Base-by-base conservation (phyloP, 2,888 invertebrate genomes). In the Hydrotaea diabolus region DNA sequence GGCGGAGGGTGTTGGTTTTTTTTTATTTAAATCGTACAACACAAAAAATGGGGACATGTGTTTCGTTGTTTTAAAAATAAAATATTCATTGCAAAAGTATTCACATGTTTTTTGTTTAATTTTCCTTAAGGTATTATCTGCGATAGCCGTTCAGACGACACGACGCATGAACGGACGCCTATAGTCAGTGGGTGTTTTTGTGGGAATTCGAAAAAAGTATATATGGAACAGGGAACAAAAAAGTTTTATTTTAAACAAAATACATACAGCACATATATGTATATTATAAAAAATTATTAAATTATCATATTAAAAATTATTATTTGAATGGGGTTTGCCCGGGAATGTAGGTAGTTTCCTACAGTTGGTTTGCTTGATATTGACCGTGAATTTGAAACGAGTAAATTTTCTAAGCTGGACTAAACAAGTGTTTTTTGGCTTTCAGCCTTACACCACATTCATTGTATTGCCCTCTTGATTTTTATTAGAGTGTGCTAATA, bases 1-100 rank as follows among this genome's bases (percentile, higher is more conserved):
- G 78, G 57, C 75, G 26, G 81, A 76, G 43, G 80, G 77, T 78
- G 69, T 62, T 79, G n/a, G 15, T 31, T 62, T 17, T 31, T 31
- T 62, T 62, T 36, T 62, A 17, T 62, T 36, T 62, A 17, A 62
- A 62, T 9, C 31, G 31, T n/a, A 49, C n/a, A 49, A n/a, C 49
- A 49, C n/a, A 49, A 49, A 49, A 49, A 49, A 49, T 49, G 15
- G 49, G 43, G 49, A n/a, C 49, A 49, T 49, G 59, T 59, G 59
- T 59, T 59, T 39, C 11, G 15, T 59, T 59, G 23, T 5, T 59
- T 57, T 55, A 59, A 76, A 78, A 49, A 55, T 62, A 31, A 26
- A 26, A 31, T 36, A n/a, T 31, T 62, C 19, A 39, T 36, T 36
- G 36, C 36, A 59, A 59, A 26, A 26, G n/a, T 21, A 57, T 59